Conservation (phyloP, 2,797 vertebrate genomes). For the Phaenicophaeus curvirostris region DNA sequence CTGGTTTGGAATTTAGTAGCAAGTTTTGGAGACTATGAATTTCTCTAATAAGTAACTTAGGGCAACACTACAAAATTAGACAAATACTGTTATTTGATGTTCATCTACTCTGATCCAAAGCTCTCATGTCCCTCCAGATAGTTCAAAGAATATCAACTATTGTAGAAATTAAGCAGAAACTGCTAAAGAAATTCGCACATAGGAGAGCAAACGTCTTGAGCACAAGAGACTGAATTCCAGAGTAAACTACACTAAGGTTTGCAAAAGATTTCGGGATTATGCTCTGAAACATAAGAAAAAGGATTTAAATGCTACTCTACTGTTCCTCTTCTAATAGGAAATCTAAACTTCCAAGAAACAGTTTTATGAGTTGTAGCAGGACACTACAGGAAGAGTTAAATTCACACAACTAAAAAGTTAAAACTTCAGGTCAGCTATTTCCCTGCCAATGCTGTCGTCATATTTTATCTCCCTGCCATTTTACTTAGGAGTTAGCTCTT, state of each 20-base stretch:
- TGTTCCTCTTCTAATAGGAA: neutral
- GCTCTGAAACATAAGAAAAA: neutral
- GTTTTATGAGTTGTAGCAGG: neutral
- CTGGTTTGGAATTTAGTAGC: neutral
- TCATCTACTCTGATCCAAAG: neutral
- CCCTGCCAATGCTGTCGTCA: neutral
- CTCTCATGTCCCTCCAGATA: fast-evolving
- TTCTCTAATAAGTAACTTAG: neutral
- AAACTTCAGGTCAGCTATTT: neutral
- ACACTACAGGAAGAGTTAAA: neutral
- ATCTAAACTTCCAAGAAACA: neutral
- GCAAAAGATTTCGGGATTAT: neutral
- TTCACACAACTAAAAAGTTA: neutral
- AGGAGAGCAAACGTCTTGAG: neutral
- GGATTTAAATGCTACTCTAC: neutral
- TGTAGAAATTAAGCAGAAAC: neutral
- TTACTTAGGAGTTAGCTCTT: neutral
- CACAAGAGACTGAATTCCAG: neutral
- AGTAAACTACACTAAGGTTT: neutral
- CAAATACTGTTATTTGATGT: neutral
- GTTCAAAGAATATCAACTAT: neutral
- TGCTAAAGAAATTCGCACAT: neutral
- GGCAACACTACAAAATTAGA: neutral
- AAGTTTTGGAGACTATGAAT: neutral
- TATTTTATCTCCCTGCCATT: neutral